A percentile compares a stretch with the other conserved stretches of the same genome.
These are phyloP conservation scores for Apocrypta bakeri DNA, from an alignment of 1,140 invertebrate species.

Conservation along the genomic window DNA sequence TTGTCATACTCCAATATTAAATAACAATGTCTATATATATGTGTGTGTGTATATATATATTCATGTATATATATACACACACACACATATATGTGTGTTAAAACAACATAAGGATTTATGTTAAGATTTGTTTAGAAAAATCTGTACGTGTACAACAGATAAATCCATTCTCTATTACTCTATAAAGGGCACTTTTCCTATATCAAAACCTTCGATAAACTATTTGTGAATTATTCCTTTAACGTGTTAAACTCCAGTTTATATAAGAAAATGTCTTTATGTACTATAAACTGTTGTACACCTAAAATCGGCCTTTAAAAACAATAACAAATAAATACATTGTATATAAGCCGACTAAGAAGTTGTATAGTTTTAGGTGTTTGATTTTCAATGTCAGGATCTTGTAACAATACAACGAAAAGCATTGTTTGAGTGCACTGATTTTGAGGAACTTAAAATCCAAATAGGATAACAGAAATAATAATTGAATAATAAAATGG, in stretches of 20 bases:
- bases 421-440: background rate
- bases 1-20: background rate
- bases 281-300: background rate
- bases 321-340: slow-evolving; percentile 12
- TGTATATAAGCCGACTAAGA: slow-evolving; percentile 30
- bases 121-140: background rate
- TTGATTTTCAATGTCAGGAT: background rate
- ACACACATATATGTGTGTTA: too few relatives aligned
- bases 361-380: slow-evolving; percentile 13
- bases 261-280: background rate
- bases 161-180: background rate
- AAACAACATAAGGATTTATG: background rate
- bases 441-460: slow-evolving; percentile 14
- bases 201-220: background rate
- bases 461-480: slow-evolving; percentile 19
- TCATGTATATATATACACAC: too few relatives aligned
- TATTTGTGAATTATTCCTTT: background rate
- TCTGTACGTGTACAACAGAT: background rate
- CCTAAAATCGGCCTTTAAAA: background rate
- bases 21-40: background rate
- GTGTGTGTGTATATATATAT: too few relatives aligned
- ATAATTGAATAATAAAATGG: slow-evolving; percentile 5
- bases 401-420: slow-evolving; percentile 37
- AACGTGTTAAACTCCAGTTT: background rate
- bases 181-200: background rate